Evolutionary conservation across 2,797 vertebrate genomes (phyloP).

Genomic region (Lemur catta): DNA sequence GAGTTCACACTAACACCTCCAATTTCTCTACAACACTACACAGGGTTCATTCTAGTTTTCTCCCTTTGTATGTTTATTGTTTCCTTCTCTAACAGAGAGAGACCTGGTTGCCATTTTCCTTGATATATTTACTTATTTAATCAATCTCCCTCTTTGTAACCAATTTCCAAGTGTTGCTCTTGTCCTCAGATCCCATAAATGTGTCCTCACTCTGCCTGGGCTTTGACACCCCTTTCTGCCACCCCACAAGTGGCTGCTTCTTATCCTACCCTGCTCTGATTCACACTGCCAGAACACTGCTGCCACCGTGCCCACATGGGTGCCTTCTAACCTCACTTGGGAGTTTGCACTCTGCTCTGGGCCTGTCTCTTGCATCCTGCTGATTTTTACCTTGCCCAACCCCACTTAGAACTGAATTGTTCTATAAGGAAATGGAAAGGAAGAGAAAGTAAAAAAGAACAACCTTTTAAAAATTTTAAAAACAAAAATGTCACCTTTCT

Average conservation of each 20-base stretch:
- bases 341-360: neutral
- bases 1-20: neutral
- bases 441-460: neutral
- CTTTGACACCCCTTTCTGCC: neutral
- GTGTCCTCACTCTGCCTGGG: neutral
- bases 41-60: neutral
- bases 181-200: neutral
- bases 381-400: neutral
- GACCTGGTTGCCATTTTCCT: neutral
- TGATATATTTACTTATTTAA: neutral
- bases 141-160: neutral
- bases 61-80: neutral
- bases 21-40: neutral
- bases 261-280: neutral
- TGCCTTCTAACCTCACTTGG: neutral
- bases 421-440: neutral
- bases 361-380: neutral
- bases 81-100: neutral
- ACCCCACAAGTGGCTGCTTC: neutral
- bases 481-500: neutral
- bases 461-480: neutral
- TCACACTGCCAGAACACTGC: neutral
- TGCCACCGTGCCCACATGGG: neutral
- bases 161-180: neutral
- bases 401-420: neutral